Conservation (phyloP, 2,888 invertebrate genomes). For the Parnassius smintheus region DNA sequence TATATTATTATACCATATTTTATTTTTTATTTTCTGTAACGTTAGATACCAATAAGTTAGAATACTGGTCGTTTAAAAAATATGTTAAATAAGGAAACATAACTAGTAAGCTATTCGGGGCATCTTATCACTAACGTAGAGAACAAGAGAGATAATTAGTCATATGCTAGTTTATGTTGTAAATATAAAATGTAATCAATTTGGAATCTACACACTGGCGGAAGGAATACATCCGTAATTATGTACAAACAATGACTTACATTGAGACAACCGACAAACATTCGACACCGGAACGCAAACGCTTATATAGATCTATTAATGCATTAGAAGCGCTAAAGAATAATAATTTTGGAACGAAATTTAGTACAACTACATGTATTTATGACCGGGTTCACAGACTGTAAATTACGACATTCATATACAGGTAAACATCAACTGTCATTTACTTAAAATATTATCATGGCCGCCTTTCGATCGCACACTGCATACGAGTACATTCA, state of each 20-base stretch:
- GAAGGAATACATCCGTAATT: conserved; percentile 27
- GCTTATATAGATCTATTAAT: conserved; percentile 51
- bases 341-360: conserved; percentile 53
- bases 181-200: no score
- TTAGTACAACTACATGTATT: conserved; percentile 46
- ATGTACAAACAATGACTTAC: conserved; percentile 20
- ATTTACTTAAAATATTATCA: conserved; percentile 13
- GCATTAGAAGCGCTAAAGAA: conserved; percentile 61
- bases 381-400: conserved; percentile 41
- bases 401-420: conserved; percentile 20
- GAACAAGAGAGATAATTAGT: no score
- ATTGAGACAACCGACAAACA: conserved; percentile 31
- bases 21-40: no score
- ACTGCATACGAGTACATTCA: background rate
- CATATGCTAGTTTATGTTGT: no score
- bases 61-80: no score
- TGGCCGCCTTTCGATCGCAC: conserved; percentile 8
- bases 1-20: no score
- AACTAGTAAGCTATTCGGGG: no score
- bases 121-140: no score
- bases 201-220: conserved; percentile 24
- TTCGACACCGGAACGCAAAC: conserved; percentile 45
- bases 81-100: no score
- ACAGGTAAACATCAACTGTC: conserved; percentile 9
- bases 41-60: no score